These are phyloP conservation scores for Trachelus troglodyta DNA, from an alignment of 2,888 invertebrate genomes.

Conservation along the genomic window DNA sequence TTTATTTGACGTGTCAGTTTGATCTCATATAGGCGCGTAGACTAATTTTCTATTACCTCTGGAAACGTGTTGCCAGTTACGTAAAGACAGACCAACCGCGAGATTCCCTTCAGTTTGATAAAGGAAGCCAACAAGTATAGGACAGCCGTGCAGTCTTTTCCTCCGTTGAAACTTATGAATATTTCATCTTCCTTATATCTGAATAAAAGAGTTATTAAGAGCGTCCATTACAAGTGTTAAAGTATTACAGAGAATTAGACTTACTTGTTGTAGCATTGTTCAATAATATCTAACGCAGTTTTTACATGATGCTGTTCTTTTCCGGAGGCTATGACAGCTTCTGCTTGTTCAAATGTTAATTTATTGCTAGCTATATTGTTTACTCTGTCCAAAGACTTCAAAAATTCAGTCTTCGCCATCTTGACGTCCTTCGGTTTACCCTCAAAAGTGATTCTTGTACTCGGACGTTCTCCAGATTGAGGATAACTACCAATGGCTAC, in stretches of 20 bases:
- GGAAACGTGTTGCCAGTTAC: constrained; percentile 86
- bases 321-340: constrained; percentile 37
- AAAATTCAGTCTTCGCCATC: constrained; percentile 36
- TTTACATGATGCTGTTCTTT: constrained; percentile 44
- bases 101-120: constrained; percentile 60
- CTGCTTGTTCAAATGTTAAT: constrained; percentile 45
- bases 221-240: neutral
- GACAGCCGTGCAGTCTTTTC: constrained; percentile 97
- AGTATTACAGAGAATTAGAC: constrained; percentile 18
- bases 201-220: constrained; percentile 35
- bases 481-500: constrained; percentile 55
- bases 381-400: constrained; percentile 31
- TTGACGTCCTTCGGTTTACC: constrained; percentile 34
- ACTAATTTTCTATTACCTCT: constrained; percentile 67
- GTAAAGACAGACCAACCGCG: constrained; percentile 78
- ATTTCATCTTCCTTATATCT: constrained; percentile 82
- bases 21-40: neutral
- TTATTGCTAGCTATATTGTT: constrained; percentile 25
- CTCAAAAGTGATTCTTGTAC: constrained; percentile 49
- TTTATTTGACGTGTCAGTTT: neutral
- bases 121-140: constrained; percentile 77
- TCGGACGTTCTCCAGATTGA: constrained; percentile 24
- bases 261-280: constrained; percentile 55
- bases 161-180: constrained; percentile 96
- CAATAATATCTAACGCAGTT: constrained; percentile 46